Evolutionary conservation across 2,113 vertebrate species (phyloP), one percentile per base, ranked within the genome.

Genomic region (Harpagus bidentatus): DNA sequence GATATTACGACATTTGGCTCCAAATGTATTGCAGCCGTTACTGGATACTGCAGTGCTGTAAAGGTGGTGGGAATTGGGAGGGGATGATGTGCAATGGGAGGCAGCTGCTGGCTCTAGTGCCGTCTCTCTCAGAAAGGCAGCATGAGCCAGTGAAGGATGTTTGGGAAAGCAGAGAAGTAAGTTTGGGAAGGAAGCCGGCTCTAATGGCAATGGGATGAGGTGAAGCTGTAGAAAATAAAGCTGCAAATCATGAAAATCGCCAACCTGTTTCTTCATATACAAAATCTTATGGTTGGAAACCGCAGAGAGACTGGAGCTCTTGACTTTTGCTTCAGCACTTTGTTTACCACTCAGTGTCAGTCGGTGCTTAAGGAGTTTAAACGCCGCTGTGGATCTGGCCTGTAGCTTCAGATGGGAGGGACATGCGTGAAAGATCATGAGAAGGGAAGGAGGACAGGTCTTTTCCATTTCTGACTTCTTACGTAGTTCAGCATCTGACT

Each of bases 361-460:
- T 28, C 0, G 0, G 23, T 11, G 14, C 23, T 52, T 69, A 32
- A 50, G 47, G 66, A 78, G 25, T 63, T 82, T 32, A 38, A 38
- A 18, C 15, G 32, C 55, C 18, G 6, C 42, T 59, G 28, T 59
- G 31, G n/a, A 53, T 70, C 67, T 80, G 36, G 5, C 20, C 38
- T 76, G 3, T 59, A 31, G 45, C 34, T 80, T 80, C n/a, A 40
- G 43, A 16, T 0, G 0, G 34, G 48, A 91, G 13, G 18, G 43
- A 53, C 12, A 2, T 15, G 31, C 4, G 0, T 42, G 43, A 38
- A 48, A 45, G 2, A 19, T 42, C 22, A 0, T 25, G n/a, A 43
- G 22, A 2, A 1, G 8, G 34, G 53, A 74, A 53, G 22, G 42
- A 77, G 34, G 78, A 82, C 8, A 50, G 23, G 28, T 58, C 52